These are phyloP conservation scores for Pempheris klunzingeri DNA, from an alignment of 2,797 vertebrate species.

Conservation along the genomic window DNA sequence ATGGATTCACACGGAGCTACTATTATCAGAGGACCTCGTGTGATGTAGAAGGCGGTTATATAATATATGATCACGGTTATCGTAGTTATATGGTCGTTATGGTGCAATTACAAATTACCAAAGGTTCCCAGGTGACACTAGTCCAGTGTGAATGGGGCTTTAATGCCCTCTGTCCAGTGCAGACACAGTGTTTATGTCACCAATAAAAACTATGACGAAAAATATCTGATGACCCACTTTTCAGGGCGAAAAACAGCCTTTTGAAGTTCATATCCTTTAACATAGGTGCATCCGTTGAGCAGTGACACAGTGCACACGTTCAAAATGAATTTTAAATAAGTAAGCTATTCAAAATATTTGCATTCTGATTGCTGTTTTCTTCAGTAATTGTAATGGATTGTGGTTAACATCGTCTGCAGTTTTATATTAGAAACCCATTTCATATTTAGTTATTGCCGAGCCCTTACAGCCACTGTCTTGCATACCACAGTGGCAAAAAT, in stretches of 20 bases:
- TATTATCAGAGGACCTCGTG: no score
- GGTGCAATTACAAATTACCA: no score
- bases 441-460: constrained; percentile 11
- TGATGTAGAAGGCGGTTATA: no score
- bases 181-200: no score
- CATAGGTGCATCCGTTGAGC: background rate
- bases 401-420: constrained; percentile 3
- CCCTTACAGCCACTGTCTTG: constrained; percentile 9
- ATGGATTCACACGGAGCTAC: no score
- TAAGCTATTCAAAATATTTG: constrained; percentile 8
- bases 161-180: no score
- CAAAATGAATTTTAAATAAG: background rate
- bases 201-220: no score
- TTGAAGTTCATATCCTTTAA: background rate
- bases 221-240: no score
- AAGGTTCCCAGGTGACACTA: no score
- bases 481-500: constrained; percentile 43
- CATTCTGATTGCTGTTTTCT: constrained; percentile 24
- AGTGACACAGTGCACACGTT: background rate
- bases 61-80: no score
- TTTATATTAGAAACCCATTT: constrained; percentile 28
- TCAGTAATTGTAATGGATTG: background rate
- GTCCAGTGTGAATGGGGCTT: no score
- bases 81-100: no score
- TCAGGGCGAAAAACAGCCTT: background rate